Percentiles rank a stretch among this genome's conserved stretches.
phyloP scores from a whole-genome alignment of 2,113 vertebrate species.

The Sinosuthora webbiana region DNA sequence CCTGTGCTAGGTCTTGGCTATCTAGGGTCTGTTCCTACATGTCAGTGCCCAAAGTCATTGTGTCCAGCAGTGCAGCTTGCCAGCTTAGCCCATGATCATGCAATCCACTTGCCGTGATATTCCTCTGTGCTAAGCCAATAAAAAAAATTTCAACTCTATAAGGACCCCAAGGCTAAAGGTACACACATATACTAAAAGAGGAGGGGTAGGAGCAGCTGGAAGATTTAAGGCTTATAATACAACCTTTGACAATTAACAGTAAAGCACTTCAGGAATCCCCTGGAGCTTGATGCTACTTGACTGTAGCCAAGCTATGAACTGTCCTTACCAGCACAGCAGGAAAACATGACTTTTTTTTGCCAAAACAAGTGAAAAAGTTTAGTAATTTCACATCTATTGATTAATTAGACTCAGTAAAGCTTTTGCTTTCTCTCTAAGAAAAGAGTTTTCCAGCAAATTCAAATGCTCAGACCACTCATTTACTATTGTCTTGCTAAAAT shows the following conservation, averaged over 20 bases:
- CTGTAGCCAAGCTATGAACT: neutral
- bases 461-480: neutral
- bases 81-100: neutral
- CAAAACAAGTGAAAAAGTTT: neutral
- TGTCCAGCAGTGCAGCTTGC: neutral
- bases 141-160: neutral
- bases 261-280: neutral
- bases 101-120: rapidly evolving
- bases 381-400: neutral
- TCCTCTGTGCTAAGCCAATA: neutral
- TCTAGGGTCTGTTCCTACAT: neutral
- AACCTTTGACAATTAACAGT: neutral
- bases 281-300: neutral
- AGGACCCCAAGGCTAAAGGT: neutral
- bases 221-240: neutral
- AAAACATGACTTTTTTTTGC: neutral
- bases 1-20: neutral
- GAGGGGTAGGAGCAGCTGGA: neutral
- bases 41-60: neutral
- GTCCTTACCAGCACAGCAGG: neutral
- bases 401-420: neutral
- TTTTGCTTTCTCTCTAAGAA: neutral
- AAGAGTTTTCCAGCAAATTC: neutral
- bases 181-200: neutral
- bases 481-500: neutral